A percentile compares a stretch with the other conserved stretches of the same genome.
These are phyloP conservation scores for Athalia cordata DNA, from an alignment of 2,888 invertebrate genomes.

Conservation along the genomic window DNA sequence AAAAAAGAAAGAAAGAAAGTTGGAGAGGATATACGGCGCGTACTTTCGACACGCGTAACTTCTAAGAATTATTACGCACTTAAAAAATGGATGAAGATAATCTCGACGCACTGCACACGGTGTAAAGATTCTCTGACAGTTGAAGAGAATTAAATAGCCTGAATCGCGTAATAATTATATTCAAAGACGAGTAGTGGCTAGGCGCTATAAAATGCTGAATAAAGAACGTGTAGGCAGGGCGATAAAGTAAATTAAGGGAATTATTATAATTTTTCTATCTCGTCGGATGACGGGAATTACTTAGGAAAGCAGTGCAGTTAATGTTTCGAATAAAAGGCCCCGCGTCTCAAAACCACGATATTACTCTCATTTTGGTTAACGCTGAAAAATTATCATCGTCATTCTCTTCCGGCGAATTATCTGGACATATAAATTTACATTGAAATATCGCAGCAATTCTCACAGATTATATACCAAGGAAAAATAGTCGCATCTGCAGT, in stretches of 20 bases:
- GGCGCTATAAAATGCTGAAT: conserved; percentile 27
- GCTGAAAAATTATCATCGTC: conserved; percentile 32
- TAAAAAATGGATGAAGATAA: no score
- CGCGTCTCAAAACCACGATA: not conserved
- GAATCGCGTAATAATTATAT: conserved; percentile 6
- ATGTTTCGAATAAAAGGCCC: conserved; percentile 26
- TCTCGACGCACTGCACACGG: no score
- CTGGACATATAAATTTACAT: conserved; percentile 3
- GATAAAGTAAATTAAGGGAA: conserved; percentile 30
- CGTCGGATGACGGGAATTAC: conserved; percentile 5
- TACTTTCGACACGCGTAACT: no score
- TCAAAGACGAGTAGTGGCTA: not conserved
- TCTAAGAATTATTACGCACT: no score
- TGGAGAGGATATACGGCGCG: not conserved
- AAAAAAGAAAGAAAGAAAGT: not conserved
- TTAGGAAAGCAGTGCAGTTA: not conserved
- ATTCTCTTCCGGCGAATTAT: conserved; percentile 19
- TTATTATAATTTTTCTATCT: conserved; percentile 39
- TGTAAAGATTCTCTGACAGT: not conserved
- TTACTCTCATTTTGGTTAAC: conserved; percentile 5
- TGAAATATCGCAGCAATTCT: conserved; percentile 7
- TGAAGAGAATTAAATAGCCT: not conserved
- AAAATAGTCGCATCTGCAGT: no score
- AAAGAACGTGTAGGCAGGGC: conserved; percentile 14
- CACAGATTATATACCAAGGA: conserved; percentile 1